Evolutionary conservation across 2,888 invertebrate species (phyloP).

Genomic region (Drosophila anomelani): DNA sequence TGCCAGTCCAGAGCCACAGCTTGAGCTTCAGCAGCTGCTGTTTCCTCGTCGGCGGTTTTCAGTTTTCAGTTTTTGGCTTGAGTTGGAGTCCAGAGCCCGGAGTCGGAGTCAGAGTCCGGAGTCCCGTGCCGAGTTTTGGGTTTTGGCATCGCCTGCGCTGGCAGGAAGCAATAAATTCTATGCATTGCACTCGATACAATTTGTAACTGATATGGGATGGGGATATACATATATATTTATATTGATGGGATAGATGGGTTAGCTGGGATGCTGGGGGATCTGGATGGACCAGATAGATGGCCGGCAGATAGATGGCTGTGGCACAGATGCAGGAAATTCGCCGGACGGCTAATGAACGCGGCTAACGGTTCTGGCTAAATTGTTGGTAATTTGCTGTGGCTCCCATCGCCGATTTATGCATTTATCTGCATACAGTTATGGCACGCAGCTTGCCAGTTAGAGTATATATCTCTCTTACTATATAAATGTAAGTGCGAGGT

Average conservation of each 20-base stretch:
- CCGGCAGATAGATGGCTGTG: constrained; percentile 30
- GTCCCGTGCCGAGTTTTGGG: constrained; percentile 17
- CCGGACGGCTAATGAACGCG: constrained; percentile 62
- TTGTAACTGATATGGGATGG: constrained; percentile 72
- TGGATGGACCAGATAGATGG: constrained; percentile 32
- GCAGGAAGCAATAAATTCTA: constrained; percentile 83
- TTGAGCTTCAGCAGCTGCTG: constrained; percentile 41
- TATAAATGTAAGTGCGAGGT: constrained; percentile 12
- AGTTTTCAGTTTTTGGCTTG: constrained; percentile 32
- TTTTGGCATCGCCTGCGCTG: constrained; percentile 52
- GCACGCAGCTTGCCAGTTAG: constrained; percentile 50
- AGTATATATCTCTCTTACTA: constrained; percentile 3
- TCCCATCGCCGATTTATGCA: constrained; percentile 69
- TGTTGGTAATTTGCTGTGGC: constrained; percentile 74
- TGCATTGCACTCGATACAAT: constrained; percentile 81
- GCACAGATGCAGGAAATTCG: constrained; percentile 63
- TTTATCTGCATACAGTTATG: constrained; percentile 75
- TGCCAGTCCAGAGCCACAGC: constrained; percentile 65
- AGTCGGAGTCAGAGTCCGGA: background rate
- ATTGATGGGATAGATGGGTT: constrained; percentile 24
- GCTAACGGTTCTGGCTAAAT: constrained; percentile 73
- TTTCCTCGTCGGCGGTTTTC: constrained; percentile 44
- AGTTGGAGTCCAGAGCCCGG: constrained; percentile 23
- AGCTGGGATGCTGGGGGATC: constrained; percentile 35
- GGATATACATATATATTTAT: constrained; percentile 1